phyloP scores from a whole-genome alignment of 1,140 invertebrate genomes.

The Listronotus bonariensis region DNA sequence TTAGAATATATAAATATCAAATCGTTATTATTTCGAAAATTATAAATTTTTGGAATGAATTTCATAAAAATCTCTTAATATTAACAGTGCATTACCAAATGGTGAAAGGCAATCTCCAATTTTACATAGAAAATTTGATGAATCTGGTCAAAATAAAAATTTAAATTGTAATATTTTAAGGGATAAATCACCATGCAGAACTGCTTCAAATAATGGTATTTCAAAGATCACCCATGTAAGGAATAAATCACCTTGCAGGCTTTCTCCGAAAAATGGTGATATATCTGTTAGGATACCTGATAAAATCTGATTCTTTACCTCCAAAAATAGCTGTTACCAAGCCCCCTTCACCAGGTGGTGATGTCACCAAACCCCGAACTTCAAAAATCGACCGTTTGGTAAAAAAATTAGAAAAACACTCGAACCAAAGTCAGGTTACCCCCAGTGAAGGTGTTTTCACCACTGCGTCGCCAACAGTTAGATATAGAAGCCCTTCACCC shows the following conservation, averaged over 20 bases:
- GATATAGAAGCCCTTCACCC: conserved; percentile 44
- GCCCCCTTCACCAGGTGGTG: conserved; percentile 1
- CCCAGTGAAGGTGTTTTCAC: neutral
- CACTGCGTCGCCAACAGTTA: conserved; percentile 30
- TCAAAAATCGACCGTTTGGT: conserved; percentile 26
- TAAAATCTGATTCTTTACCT: neutral
- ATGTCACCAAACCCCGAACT: neutral
- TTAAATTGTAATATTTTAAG: neutral
- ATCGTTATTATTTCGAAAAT: too few species aligned
- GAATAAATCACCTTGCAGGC: too few species aligned
- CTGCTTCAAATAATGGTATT: too few species aligned
- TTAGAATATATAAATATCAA: too few species aligned
- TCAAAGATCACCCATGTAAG: too few species aligned
- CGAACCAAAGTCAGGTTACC: neutral
- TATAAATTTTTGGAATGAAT: too few species aligned
- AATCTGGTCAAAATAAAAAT: neutral
- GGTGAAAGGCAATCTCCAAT: conserved; percentile 2
- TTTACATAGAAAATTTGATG: neutral
- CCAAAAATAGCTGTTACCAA: conserved; percentile 17
- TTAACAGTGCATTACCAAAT: neutral
- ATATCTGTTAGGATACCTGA: too few species aligned
- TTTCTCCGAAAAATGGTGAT: too few species aligned
- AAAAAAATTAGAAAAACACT: conserved; percentile 17
- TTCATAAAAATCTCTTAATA: conserved; percentile 2
- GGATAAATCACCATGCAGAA: too few species aligned